Conservation (phyloP, 2,888 invertebrate species). For the Lithophane semibrunnea region DNA sequence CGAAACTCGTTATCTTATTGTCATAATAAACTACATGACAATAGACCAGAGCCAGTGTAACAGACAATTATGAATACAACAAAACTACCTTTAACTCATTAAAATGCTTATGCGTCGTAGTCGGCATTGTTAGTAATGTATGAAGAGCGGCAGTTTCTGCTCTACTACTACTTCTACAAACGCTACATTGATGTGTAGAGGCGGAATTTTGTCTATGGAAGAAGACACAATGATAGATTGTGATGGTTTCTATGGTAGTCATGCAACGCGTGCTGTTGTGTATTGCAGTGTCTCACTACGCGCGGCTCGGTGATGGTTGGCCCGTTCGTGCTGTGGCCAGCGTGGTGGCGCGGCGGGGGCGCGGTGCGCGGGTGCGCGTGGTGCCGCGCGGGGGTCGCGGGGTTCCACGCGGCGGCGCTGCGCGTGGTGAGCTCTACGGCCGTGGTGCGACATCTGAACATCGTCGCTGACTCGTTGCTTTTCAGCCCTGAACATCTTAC, state of each 20-base stretch:
- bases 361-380: constrained; percentile 68
- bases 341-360: constrained; percentile 78
- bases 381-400: constrained; percentile 71
- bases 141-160: constrained; percentile 10
- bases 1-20: neutral
- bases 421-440: constrained; percentile 77
- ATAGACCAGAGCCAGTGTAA: no score
- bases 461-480: constrained; percentile 80
- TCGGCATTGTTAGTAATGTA: constrained; percentile 4
- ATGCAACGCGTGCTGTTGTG: neutral
- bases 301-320: constrained; percentile 69
- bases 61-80: no score
- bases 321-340: constrained; percentile 75
- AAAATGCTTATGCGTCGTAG: constrained; percentile 13
- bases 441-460: constrained; percentile 71
- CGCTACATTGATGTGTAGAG: neutral
- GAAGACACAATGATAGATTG: no score
- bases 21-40: neutral
- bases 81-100: constrained; percentile 20
- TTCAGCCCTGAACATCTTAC: constrained; percentile 75
- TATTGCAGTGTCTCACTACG: constrained; percentile 59
- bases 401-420: constrained; percentile 73
- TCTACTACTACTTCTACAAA: constrained; percentile 11
- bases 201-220: no score
- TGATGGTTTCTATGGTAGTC: no score